These are phyloP conservation scores for Bos javanicus DNA, from an alignment of 2,113 vertebrate species.

Conservation along the genomic window DNA sequence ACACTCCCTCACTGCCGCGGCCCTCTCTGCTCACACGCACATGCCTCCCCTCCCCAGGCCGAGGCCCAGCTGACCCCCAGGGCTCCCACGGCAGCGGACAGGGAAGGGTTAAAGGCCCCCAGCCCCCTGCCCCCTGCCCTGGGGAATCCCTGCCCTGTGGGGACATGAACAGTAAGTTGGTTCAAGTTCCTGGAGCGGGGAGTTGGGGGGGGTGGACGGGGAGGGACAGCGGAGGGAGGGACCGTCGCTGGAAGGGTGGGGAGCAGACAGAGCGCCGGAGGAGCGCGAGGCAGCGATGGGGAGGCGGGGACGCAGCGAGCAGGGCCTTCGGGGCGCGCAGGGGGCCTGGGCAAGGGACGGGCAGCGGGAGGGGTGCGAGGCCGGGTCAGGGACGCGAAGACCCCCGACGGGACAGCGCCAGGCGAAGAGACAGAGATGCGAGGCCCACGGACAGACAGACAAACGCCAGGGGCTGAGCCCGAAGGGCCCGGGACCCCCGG, in stretches of 20 bases:
- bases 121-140: no score
- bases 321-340: background rate
- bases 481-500: background rate
- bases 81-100: slow-evolving; percentile 61
- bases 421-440: background rate
- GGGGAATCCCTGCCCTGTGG: slow-evolving; percentile 48
- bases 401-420: background rate
- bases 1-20: slow-evolving; percentile 51
- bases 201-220: background rate
- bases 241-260: background rate
- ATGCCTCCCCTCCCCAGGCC: slow-evolving; percentile 66
- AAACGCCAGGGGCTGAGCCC: background rate
- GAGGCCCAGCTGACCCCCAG: slow-evolving; percentile 65
- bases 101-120: slow-evolving; percentile 58
- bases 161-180: slow-evolving; percentile 75
- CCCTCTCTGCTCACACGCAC: slow-evolving; percentile 41
- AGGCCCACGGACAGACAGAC: background rate
- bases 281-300: background rate
- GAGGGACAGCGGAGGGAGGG: background rate
- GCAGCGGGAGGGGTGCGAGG: background rate
- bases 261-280: background rate
- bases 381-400: background rate
- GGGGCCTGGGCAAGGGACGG: background rate
- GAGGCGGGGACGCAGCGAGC: background rate
- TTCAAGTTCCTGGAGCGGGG: slow-evolving; percentile 30